phyloP scores from a whole-genome alignment of 2,888 invertebrate genomes.

The Poecilobothrus nobilitatus region DNA sequence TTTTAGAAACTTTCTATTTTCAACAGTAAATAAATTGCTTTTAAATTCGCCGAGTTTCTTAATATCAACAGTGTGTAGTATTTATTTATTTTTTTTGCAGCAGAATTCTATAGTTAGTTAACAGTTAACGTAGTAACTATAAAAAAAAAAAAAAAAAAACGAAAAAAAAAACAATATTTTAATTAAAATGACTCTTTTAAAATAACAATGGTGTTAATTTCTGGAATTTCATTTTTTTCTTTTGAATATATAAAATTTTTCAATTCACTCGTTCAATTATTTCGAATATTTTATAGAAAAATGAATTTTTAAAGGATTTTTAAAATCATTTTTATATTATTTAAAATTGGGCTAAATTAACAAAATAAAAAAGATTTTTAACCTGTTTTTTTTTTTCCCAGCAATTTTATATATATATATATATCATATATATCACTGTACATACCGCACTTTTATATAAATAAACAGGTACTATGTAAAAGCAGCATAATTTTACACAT shows the following conservation, averaged over 20 bases:
- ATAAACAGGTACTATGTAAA: slow-evolving; percentile 5
- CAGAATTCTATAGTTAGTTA: slow-evolving; percentile 1
- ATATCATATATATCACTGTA: background rate
- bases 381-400: background rate
- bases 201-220: too few species aligned
- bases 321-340: background rate
- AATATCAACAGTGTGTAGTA: background rate
- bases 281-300: too few species aligned
- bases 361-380: background rate
- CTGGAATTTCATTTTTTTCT: too few species aligned
- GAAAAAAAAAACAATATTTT: background rate
- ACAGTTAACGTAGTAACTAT: slow-evolving; percentile 6
- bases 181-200: too few species aligned
- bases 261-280: too few species aligned
- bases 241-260: too few species aligned
- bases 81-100: background rate
- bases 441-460: slow-evolving; percentile 5
- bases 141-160: background rate
- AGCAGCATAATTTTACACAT: slow-evolving; percentile 2
- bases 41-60: slow-evolving; percentile 1
- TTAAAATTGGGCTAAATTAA: background rate
- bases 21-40: slow-evolving; percentile 2
- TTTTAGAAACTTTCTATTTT: slow-evolving; percentile 5
- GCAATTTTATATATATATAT: background rate
- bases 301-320: too few species aligned